These are phyloP conservation scores for Craterocephalus amniculus DNA, from an alignment of 2,797 vertebrate species.

Conservation along the genomic window DNA sequence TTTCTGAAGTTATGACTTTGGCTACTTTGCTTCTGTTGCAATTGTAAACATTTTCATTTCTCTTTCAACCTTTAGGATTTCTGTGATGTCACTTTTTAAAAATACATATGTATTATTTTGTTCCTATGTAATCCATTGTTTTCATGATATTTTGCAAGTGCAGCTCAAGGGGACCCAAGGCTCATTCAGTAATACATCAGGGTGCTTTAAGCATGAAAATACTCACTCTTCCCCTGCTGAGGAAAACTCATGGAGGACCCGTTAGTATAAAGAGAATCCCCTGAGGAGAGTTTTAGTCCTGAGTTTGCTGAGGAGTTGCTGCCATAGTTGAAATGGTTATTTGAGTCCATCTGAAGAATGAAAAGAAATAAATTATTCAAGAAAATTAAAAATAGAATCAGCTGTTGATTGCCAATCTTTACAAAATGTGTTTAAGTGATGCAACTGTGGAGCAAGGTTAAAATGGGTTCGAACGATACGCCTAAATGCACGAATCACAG, in stretches of 20 bases:
- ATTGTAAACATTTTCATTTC: too few relatives aligned
- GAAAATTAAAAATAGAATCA: background rate
- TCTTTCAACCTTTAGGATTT: too few relatives aligned
- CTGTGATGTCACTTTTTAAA: too few relatives aligned
- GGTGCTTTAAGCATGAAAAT: background rate
- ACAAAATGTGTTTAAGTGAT: background rate
- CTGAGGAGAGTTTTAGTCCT: slow-evolving; percentile 96
- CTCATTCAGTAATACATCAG: background rate
- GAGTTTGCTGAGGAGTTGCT: slow-evolving; percentile 93
- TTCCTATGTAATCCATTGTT: background rate
- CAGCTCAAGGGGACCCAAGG: background rate
- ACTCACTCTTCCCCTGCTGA: slow-evolving; percentile 95
- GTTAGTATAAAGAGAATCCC: slow-evolving; percentile 93
- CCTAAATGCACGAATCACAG: background rate
- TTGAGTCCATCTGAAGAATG: slow-evolving; percentile 91
- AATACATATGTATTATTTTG: background rate
- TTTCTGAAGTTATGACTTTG: too few relatives aligned
- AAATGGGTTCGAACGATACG: background rate
- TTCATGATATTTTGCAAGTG: background rate
- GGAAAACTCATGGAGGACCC: slow-evolving; percentile 92
- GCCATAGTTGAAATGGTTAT: slow-evolving; percentile 94
- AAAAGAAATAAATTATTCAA: background rate
- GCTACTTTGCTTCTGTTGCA: too few relatives aligned
- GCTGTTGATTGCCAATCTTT: background rate
- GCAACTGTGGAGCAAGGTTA: background rate